These are phyloP conservation scores for Hipposideros larvatus DNA, from an alignment of 2,797 vertebrate species.

Conservation along the genomic window DNA sequence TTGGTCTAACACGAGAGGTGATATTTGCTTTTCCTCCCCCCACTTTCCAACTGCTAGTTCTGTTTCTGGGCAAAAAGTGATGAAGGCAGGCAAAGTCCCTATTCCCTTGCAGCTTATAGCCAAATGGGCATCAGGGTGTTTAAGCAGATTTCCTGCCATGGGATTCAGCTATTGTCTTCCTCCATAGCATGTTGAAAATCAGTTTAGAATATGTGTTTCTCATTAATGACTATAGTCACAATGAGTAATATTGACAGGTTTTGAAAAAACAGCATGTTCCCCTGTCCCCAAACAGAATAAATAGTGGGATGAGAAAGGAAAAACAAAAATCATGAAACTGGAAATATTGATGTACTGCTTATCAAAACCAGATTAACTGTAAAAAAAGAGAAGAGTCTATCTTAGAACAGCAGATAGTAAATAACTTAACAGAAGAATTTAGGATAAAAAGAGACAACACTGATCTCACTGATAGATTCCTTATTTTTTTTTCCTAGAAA, in stretches of 20 bases:
- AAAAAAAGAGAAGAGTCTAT: background rate
- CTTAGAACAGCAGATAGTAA: conserved; percentile 19
- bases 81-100: background rate
- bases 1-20: background rate
- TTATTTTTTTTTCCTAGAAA: background rate
- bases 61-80: background rate
- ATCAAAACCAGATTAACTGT: background rate
- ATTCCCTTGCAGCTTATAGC: background rate
- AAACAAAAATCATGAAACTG: background rate
- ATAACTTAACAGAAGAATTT: background rate
- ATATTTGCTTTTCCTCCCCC: background rate
- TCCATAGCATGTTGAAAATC: background rate
- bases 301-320: background rate
- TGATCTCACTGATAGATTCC: background rate
- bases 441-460: background rate
- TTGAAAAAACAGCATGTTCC: background rate
- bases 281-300: background rate
- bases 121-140: background rate
- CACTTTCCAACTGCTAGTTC: background rate
- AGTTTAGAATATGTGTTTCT: background rate
- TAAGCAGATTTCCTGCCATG: background rate
- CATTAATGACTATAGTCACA: background rate
- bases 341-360: background rate
- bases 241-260: background rate
- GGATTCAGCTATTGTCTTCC: background rate